phyloP scores from a whole-genome alignment of 2,113 vertebrate species.

The Malaclemys terrapin region DNA sequence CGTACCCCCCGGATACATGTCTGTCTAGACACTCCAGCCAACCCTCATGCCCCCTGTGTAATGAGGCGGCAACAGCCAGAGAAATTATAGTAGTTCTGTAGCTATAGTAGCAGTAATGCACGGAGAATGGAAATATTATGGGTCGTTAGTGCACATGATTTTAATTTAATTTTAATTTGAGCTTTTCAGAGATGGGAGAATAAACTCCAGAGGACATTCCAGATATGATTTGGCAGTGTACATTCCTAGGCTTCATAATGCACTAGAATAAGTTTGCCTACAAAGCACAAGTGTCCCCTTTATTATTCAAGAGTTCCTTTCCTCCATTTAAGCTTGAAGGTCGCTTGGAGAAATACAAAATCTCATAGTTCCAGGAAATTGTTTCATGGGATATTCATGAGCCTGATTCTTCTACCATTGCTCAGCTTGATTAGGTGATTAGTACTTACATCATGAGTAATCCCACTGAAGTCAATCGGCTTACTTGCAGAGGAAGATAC shows the following conservation, averaged over 20 bases:
- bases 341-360: accelerated
- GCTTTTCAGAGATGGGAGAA: not conserved
- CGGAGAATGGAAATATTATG: not conserved
- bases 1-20: not conserved
- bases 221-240: not conserved
- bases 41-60: not conserved
- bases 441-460: not conserved
- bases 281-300: not conserved
- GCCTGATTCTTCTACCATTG: not conserved
- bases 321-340: not conserved
- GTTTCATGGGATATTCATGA: not conserved
- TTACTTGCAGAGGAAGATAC: accelerated
- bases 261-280: not conserved
- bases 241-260: not conserved
- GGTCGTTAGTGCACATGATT: not conserved
- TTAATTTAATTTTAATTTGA: not conserved
- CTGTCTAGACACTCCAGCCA: not conserved
- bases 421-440: not conserved
- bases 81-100: constrained; percentile 1
- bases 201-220: not conserved
- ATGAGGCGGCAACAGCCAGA: not conserved
- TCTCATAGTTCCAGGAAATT: not conserved
- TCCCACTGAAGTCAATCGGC: not conserved
- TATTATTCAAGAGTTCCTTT: not conserved
- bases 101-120: not conserved